Evolutionary conservation across 2,797 vertebrate species (phyloP).

Genomic region (Sibirionetta formosa): DNA sequence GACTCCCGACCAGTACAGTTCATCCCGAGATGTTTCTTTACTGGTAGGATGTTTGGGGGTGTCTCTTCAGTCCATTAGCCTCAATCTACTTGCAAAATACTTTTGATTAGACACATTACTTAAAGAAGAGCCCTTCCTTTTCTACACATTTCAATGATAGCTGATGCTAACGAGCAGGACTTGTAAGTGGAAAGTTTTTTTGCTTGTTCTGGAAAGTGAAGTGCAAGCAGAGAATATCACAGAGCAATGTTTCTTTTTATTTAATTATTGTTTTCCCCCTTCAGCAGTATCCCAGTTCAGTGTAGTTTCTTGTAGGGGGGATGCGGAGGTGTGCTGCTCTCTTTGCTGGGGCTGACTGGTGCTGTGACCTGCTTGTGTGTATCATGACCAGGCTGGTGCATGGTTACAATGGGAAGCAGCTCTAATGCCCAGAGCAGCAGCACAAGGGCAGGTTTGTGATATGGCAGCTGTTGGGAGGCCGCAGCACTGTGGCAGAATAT

Average conservation of each 20-base stretch:
- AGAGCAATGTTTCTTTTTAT: neutral
- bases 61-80: neutral
- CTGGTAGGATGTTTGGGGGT: neutral
- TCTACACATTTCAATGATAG: neutral
- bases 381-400: neutral
- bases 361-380: neutral
- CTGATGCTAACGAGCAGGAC: neutral
- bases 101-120: neutral
- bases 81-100: neutral
- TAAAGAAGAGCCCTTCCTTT: neutral
- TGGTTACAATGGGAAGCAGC: neutral
- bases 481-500: neutral
- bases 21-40: neutral
- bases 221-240: neutral
- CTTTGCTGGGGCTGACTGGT: neutral
- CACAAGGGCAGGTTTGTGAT: accelerated
- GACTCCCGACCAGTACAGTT: neutral
- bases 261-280: neutral
- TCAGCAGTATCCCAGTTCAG: neutral
- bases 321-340: neutral
- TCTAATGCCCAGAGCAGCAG: neutral
- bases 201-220: neutral
- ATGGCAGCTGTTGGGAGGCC: accelerated
- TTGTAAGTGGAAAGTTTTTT: neutral
- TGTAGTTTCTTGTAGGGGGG: neutral